Percentiles rank a stretch among this genome's conserved stretches.
phyloP scores from a whole-genome alignment of 2,113 vertebrate species.

The Macaca fascicularis region DNA sequence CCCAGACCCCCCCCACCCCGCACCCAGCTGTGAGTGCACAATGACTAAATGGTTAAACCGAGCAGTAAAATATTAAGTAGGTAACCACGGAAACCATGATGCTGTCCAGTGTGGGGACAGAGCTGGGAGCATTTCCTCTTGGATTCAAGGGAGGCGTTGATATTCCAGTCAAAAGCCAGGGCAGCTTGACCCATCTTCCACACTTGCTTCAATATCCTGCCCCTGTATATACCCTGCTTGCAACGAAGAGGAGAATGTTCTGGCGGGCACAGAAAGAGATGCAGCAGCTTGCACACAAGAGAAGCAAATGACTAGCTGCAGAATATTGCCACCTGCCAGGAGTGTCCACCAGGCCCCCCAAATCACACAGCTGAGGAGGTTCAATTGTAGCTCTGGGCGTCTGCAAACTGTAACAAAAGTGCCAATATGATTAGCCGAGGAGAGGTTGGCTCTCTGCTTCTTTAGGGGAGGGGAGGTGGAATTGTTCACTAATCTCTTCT shows the following conservation, averaged over 20 bases:
- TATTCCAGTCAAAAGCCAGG: not conserved
- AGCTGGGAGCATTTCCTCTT: not conserved
- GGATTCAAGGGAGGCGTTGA: not conserved
- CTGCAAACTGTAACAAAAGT: not conserved
- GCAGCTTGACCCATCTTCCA: not conserved
- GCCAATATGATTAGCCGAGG: not conserved
- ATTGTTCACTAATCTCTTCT: not conserved
- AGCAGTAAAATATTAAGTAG: not conserved
- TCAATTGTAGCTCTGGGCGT: not conserved
- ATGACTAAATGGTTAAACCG: not conserved
- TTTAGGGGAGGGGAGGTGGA: too few species aligned
- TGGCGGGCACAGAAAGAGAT: not conserved
- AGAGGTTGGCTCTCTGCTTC: accelerated
- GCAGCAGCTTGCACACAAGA: accelerated
- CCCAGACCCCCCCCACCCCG: accelerated
- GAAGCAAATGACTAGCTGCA: accelerated
- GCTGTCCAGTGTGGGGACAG: not conserved
- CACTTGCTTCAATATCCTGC: accelerated
- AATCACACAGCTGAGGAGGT: not conserved
- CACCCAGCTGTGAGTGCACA: not conserved
- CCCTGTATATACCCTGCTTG: accelerated
- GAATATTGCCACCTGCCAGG: not conserved
- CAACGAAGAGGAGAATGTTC: accelerated
- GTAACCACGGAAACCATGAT: not conserved
- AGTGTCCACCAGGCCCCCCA: not conserved